Evolutionary conservation across 2,797 vertebrate species (phyloP), one percentile per base, ranked within the genome.

Genomic region (Zenarchopterus dispar): DNA sequence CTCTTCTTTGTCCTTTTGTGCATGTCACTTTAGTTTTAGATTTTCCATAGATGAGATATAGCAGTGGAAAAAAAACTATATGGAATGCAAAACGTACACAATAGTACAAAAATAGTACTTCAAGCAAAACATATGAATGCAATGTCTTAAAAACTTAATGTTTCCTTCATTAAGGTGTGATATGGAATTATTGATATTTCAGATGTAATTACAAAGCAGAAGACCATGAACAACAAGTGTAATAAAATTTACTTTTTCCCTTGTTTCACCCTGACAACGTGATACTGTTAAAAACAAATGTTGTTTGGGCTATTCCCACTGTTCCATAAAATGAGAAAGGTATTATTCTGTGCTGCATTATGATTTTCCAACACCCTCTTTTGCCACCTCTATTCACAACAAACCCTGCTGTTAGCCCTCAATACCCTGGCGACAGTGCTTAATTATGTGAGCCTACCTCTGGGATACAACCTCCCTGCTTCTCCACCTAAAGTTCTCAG

Each of bases 1-100:
- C 84, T 93, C 91, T 62, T 84, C 93, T 90, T 91, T 94, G 91
- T 96, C 94, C 92, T 95, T 93, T 88, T 94, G 95, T 93, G 94
- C 89, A 82, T 93, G 89, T 85, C 90, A 91, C 90, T 94, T 94
- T 92, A 92, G 24, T 24, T 28, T 28, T 28, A 28, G 28, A 28
- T 28, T 28, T 6, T 8, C 5, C 28, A 28, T 28, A 28, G 28
- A 7, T 28, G 1, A 1, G 28, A 28, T 28, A 28, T 28, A 92
- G 94, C 93, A 94, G 96, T 95, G 91, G 86, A 90, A 84, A 85
- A 91, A 84, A 91, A 90, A 90, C 88, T 92, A 83, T 94, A 95
- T 97, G 91, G 83, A 87, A 65, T 53, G 84, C 84, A 33, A 46
- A 61, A 41, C 69, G 80, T 43, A 82, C 82, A 89, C 67, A 15